Evolutionary conservation across 2,113 vertebrate genomes (phyloP), one percentile per base, ranked within the genome.

Genomic region (Hypanus sabinus): DNA sequence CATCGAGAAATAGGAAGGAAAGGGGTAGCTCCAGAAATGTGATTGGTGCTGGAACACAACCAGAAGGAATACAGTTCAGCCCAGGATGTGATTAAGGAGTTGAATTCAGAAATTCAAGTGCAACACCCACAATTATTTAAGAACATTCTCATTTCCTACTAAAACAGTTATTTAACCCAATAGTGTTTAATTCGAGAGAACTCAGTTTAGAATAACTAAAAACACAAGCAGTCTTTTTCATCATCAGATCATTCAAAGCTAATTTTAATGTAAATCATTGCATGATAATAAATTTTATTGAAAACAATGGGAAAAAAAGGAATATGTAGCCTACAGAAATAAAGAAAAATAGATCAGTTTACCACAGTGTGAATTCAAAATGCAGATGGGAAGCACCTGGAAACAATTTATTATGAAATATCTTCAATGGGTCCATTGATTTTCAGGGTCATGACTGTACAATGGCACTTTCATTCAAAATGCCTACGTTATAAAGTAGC

Each of bases 331-430:
- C 24, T 46, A 55, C 27, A 16, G 20, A 93, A 93, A 73, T 38
- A 75, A 71, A 93, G 73, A 38, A 73, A 92, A 92, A 5, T 14
- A 16, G 10, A 14, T 93, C 70, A 71, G 38, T 22, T 38, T 12
- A 93, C 68, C n/a, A 93, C 36, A 16, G n/a, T 46, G 22, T 93
- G 9, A 65, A 75, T 73, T 93, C 36, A 93, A 73, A 46, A 30
- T n/a, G 33, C 36, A 71, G 91, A 73, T 73, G 70, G 70, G 36
- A 71, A 93, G 73, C 20, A 46, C 71, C 70, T 93, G 91, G 11
- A 73, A 93, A 75, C 65, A 93, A 93, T 93, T 33, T 75, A 73
- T 93, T 10, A 36, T 93, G 90, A 33, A 93, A 73, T 20, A 46
- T 68, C 4, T 73, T 93, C 46, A 73, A 93, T 73, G 11, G 36